Conservation (phyloP, 2,797 vertebrate genomes). For the Carcharodon carcharias region DNA sequence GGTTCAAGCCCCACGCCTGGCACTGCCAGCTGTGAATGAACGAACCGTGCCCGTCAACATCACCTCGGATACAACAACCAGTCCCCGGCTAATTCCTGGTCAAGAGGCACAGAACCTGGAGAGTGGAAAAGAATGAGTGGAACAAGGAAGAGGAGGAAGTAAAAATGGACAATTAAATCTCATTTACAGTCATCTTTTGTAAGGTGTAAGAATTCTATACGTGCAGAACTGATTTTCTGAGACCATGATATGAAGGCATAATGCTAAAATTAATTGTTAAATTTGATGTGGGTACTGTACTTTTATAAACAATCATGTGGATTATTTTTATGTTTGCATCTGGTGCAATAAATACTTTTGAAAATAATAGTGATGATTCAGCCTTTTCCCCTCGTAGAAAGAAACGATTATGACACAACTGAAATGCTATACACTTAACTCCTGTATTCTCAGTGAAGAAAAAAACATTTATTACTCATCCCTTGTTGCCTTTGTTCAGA, state of each 20-base stretch:
- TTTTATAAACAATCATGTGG: background rate
- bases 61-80: background rate
- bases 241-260: background rate
- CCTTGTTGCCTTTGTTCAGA: too few species aligned
- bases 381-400: background rate
- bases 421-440: background rate
- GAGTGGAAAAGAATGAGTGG: background rate
- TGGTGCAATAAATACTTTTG: background rate
- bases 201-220: background rate
- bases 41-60: conserved; percentile 49
- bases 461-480: too few species aligned
- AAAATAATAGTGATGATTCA: background rate
- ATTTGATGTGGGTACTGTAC: background rate
- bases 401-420: background rate
- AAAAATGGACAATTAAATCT: background rate
- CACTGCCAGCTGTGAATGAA: background rate
- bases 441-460: background rate
- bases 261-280: background rate
- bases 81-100: background rate
- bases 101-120: background rate
- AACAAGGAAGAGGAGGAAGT: background rate
- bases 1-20: conserved; percentile 56
- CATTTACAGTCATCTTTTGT: background rate
- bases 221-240: background rate
- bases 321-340: background rate